Conservation (phyloP, 2,113 vertebrate genomes). For the Falco punctatus region DNA sequence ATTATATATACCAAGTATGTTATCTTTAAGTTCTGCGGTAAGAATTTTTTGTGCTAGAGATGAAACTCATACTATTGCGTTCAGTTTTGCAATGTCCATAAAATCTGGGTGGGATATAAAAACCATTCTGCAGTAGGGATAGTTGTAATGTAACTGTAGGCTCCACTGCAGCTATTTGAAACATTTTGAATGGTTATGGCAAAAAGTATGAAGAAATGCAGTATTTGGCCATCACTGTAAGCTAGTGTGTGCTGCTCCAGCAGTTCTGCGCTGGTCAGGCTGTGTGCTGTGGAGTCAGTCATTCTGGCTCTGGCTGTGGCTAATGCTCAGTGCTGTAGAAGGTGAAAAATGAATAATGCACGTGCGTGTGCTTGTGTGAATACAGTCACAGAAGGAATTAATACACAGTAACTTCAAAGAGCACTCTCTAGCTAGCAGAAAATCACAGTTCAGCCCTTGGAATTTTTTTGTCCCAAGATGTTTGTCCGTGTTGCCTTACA, state of each 20-base stretch:
- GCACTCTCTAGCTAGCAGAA: constrained; percentile 21
- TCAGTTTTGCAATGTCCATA: background rate
- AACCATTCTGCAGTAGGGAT: background rate
- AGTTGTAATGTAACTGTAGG: background rate
- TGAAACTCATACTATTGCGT: background rate
- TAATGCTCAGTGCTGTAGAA: background rate
- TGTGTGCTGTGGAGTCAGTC: fast-evolving
- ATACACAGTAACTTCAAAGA: background rate
- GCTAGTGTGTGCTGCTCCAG: background rate
- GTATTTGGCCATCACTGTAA: background rate
- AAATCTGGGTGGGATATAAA: background rate
- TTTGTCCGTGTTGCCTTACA: background rate
- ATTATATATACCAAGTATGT: background rate
- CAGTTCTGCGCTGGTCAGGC: background rate
- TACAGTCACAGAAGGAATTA: background rate
- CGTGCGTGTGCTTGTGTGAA: background rate
- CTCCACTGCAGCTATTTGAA: background rate
- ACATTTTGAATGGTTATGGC: background rate
- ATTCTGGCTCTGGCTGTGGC: background rate
- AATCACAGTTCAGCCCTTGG: background rate
- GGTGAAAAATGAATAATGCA: background rate
- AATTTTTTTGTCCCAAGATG: background rate
- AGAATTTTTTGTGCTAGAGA: background rate
- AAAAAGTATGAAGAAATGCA: background rate
- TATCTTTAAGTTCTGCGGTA: background rate